Base-by-base conservation (phyloP, 2,797 vertebrate species). In the Esox masquinongy region DNA sequence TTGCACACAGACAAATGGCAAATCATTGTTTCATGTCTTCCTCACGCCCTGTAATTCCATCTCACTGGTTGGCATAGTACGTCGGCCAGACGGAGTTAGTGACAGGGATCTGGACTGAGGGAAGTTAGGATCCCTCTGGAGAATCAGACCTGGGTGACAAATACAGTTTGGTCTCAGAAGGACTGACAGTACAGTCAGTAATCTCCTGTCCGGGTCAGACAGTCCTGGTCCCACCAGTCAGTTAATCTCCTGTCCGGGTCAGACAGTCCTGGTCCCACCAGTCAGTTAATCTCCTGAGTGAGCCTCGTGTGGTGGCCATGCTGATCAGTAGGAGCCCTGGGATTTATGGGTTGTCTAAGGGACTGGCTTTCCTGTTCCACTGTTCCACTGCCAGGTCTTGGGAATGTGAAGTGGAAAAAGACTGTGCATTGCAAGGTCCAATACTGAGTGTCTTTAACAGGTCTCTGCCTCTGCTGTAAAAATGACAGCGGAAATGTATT, bases 181-280 rank as follows among this genome's bases (percentile, higher is more conserved):
- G 15, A 19, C 50, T 51, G 84, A 84, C 77, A 64, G 82, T 80
- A 86, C 87, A 90, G 88, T 90, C 90, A 92, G 88, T 79, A 66
- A 84, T 47, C 66, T 80, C n/a, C 22, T 61, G 5, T 14, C 11
- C 6, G 9, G 4, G 76, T 83, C 80, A 70, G 72, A 70, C 75
- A 74, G 64, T 50, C 75, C 73, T 43, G 17, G 67, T 80, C 75
- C 81, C 79, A 79, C 85, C 80, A 86, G 74, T 80, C 78, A 63
- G 24, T 79, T 68, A n/a, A 84, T 47, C 66, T 80, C 22, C 24
- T 63, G 8, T 16, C 9, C 5, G 12, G 4, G 76, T 83, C 80
- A 70, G 72, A 70, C 74, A 74, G 64, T 50, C 75, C 73, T 49
- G 17, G 67, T 80, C 75, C 80, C 79, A 79, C 85, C 80, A 86